A percentile compares a stretch with the other conserved stretches of the same genome.
These are phyloP conservation scores for Cyphomyrus discorhynchus DNA, from an alignment of 2,113 vertebrate genomes.

Conservation along the genomic window DNA sequence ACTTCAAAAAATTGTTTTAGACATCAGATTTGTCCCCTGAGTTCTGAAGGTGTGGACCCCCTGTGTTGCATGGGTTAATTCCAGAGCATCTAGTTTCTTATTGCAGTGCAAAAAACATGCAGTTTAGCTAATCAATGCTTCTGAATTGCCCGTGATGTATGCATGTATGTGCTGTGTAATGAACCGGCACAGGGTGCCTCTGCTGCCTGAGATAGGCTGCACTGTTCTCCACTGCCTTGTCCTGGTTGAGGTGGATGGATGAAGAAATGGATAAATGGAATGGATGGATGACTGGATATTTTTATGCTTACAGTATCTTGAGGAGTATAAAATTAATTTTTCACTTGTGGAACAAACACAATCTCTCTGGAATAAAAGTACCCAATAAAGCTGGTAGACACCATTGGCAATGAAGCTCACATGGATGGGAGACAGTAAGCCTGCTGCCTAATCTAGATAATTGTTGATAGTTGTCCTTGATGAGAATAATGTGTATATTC, in stretches of 20 bases:
- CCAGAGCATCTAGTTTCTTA: background rate
- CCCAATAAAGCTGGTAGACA: background rate
- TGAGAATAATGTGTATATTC: background rate
- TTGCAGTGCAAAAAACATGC: background rate
- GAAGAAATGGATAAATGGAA: background rate
- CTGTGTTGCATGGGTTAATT: background rate
- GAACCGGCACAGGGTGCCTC: background rate
- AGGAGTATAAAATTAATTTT: background rate
- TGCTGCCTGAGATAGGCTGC: background rate
- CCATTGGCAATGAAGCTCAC: background rate
- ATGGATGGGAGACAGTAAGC: background rate
- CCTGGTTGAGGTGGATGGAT: background rate
- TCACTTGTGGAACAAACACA: background rate
- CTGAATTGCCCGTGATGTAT: background rate
- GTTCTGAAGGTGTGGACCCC: background rate
- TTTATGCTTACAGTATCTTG: background rate
- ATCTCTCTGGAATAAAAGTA: background rate
- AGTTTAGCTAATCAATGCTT: background rate
- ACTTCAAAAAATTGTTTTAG: background rate
- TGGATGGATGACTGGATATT: background rate
- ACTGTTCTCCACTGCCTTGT: background rate
- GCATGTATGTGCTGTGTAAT: background rate
- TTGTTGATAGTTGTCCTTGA: background rate
- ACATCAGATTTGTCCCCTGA: background rate
- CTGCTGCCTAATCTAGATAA: background rate